phyloP scores from a whole-genome alignment of 2,113 vertebrate species.

The Lamprologus ornatipinnis region DNA sequence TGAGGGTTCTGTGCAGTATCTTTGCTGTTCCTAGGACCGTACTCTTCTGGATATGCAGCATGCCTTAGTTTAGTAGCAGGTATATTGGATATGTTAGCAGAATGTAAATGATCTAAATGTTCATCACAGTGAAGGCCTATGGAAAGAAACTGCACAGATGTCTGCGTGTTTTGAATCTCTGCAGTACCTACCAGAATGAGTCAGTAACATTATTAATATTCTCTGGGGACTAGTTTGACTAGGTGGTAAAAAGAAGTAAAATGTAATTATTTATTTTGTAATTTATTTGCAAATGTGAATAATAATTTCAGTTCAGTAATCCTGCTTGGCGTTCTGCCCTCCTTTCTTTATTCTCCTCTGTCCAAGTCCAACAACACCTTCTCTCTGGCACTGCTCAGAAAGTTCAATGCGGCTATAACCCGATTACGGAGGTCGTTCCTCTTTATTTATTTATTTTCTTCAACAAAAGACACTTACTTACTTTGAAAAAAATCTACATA shows the following conservation, averaged over 20 bases:
- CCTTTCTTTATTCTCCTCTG: not conserved
- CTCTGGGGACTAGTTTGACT: not conserved
- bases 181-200: not conserved
- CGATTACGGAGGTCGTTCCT: not conserved
- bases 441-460: not conserved
- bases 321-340: not conserved
- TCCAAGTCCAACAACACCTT: not conserved
- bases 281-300: not conserved
- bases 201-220: not conserved
- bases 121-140: not conserved
- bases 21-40: not conserved
- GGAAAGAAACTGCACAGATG: not conserved
- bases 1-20: not conserved
- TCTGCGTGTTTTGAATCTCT: not conserved
- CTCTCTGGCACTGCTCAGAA: not conserved
- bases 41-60: not conserved
- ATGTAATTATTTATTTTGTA: not conserved
- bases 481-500: not conserved
- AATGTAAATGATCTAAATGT: not conserved
- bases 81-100: not conserved
- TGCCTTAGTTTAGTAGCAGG: not conserved
- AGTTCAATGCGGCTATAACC: not conserved
- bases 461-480: not conserved
- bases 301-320: not conserved
- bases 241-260: not conserved